Evolutionary conservation across 2,888 invertebrate genomes (phyloP).

Genomic region (Caenorhabditis plicata): DNA sequence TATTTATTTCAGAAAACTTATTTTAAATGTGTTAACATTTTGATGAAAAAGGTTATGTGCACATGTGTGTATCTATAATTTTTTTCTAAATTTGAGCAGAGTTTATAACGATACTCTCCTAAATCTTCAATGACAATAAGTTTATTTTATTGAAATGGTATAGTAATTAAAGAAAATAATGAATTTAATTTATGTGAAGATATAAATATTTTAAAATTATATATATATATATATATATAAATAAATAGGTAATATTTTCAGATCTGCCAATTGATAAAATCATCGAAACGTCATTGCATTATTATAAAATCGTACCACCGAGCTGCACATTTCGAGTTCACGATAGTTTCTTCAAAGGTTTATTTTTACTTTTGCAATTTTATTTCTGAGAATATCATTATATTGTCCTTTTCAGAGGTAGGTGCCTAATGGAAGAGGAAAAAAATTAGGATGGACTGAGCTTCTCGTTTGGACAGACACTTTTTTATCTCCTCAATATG

Average conservation of each 20-base stretch:
- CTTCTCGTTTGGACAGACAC: no score
- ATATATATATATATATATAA: no score
- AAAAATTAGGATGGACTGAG: no score
- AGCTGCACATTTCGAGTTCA: constrained; percentile 46
- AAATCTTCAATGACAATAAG: background rate
- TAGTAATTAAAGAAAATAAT: background rate
- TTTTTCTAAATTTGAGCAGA: no score
- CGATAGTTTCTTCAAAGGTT: constrained; percentile 19
- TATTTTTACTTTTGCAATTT: background rate
- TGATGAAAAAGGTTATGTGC: no score
- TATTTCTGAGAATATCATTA: no score
- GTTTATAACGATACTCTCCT: background rate
- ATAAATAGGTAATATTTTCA: constrained; percentile 3
- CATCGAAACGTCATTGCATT: constrained; percentile 34
- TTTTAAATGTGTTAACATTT: no score
- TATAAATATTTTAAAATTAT: background rate
- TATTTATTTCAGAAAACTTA: no score
- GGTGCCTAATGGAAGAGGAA: no score
- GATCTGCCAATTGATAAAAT: constrained; percentile 53
- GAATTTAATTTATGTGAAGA: background rate
- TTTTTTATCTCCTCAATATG: no score
- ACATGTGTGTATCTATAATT: no score
- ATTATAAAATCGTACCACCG: constrained; percentile 41
- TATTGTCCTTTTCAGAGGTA: no score
- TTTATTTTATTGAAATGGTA: background rate